Percentiles rank a stretch among this genome's conserved stretches.
phyloP scores from a whole-genome alignment of 2,113 vertebrate genomes.

The Corynorhinus townsendii region DNA sequence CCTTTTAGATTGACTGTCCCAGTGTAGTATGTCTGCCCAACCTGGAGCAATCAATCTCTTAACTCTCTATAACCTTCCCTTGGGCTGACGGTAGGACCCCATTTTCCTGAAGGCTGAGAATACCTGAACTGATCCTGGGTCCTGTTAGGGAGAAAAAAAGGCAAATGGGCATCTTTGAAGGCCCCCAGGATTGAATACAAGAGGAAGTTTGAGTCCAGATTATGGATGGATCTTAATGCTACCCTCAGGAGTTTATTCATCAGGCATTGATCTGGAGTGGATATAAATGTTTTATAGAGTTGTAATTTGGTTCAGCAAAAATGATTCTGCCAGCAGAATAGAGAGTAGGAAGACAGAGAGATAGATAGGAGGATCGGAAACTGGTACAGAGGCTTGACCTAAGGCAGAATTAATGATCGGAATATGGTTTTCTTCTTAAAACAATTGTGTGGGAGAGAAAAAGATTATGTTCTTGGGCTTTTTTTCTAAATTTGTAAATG shows the following conservation, averaged over 20 bases:
- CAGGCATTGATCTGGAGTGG: background rate
- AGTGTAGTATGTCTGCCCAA: background rate
- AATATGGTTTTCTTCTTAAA: background rate
- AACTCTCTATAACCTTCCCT: background rate
- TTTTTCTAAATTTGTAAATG: background rate
- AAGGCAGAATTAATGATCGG: background rate
- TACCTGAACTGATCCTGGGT: background rate
- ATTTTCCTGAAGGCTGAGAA: background rate
- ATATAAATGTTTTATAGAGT: background rate
- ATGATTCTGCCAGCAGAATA: background rate
- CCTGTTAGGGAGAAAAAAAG: background rate
- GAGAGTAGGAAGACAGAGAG: background rate
- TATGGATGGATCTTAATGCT: background rate
- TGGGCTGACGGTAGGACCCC: background rate
- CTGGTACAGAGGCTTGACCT: background rate
- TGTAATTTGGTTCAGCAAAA: background rate
- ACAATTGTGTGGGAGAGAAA: background rate
- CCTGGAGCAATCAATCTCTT: background rate
- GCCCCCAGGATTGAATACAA: too few species aligned
- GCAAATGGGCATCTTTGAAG: background rate
- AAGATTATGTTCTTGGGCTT: background rate
- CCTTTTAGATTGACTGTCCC: background rate
- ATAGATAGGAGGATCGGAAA: background rate
- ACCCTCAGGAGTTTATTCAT: background rate
- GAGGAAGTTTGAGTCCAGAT: background rate